phyloP scores from a whole-genome alignment of 2,113 vertebrate species.

The Uria aalge region DNA sequence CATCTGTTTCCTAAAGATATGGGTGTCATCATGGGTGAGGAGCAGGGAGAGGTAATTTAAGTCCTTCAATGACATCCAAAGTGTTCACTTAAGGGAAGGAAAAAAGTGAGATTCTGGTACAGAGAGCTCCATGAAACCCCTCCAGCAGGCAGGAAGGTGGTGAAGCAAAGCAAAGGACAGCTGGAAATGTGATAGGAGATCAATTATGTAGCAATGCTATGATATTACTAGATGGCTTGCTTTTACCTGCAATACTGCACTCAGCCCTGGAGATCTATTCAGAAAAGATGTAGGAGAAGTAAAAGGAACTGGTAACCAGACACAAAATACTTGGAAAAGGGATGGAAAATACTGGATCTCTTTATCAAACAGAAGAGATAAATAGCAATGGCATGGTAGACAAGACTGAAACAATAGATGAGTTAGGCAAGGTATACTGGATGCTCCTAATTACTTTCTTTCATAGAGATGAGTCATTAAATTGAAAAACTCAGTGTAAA shows the following conservation, averaged over 20 bases:
- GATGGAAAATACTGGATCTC: not conserved
- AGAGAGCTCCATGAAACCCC: not conserved
- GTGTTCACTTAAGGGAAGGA: not conserved
- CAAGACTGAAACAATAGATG: not conserved
- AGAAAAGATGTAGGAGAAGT: not conserved
- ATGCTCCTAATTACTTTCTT: not conserved
- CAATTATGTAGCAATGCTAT: not conserved
- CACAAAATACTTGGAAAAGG: not conserved
- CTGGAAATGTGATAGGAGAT: not conserved
- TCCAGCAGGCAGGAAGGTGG: not conserved
- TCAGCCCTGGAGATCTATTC: not conserved
- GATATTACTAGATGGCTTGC: not conserved
- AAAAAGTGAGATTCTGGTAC: not conserved
- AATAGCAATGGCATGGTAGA: not conserved
- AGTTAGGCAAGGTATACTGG: not conserved
- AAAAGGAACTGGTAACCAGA: not conserved
- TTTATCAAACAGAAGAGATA: not conserved
- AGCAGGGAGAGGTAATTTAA: not conserved
- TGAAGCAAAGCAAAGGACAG: not conserved
- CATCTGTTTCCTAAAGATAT: not conserved
- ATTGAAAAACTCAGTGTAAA: not conserved
- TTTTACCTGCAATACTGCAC: not conserved
- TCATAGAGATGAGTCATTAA: not conserved
- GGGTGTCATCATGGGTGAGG: not conserved
- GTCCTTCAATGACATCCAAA: not conserved